Evolutionary conservation across 2,797 vertebrate genomes (phyloP), one percentile per base, ranked within the genome.

Genomic region (Sciurus carolinensis): DNA sequence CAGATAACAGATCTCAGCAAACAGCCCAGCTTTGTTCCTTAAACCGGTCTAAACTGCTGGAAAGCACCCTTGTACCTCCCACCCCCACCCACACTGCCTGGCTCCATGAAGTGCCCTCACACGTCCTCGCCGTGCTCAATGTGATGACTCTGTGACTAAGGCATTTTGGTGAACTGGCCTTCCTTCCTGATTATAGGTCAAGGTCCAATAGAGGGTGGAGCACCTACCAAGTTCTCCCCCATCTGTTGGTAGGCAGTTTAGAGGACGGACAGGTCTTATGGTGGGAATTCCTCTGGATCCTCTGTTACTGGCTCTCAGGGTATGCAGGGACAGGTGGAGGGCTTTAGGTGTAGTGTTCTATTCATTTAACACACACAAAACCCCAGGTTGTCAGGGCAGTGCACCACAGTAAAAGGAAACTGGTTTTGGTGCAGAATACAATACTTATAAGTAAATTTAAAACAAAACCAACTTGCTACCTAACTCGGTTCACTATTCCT

Each of bases 1-100:
- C 76, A 85, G 93, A 93, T 92, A 93, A 94, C 5, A 89, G 83
- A 81, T 83, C 66, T 87, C 52, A 73, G 69, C 86, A 30, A 85
- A 85, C 24, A 88, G 39, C 42, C 81, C 90, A 71, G 9, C 71
- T 92, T 24, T 84, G 76, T 67, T 86, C 54, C 85, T 73, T 52
- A 52, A 72, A 44, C 24, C 30, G 67, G 71, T 14, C 71, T 59
- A 69, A 90, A 80, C 17, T 80, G 72, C 75, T 93, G 80, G 95
- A 96, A 97, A 94, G 92, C 71, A 95, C 82, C 79, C 39, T 64
- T 47, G 12, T 3, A 5, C 7, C 66, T 69, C 75, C 54, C 36
- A 18, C 3, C 26, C 17, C 28, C 3, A 4, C 17, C 50, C 11
- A 5, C 28, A n/a, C 54, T 22, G 72, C 52, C 47, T 86, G 62